phyloP scores from a whole-genome alignment of 37 sponge, comb jelly and placozoan genomes.

The Corticium candelabrum region DNA sequence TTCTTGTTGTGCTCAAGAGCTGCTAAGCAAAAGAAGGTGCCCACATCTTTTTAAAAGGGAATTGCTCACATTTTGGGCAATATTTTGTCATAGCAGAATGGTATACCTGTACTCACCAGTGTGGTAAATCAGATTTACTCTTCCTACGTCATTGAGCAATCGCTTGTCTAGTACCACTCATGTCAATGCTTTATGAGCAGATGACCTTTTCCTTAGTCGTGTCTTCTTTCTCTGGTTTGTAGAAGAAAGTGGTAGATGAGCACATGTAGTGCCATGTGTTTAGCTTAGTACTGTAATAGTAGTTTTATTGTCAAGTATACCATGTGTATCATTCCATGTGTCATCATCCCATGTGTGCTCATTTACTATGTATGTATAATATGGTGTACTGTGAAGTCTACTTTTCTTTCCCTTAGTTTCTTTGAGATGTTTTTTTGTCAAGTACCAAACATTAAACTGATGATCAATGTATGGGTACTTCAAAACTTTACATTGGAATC shows the following conservation, averaged over 20 bases:
- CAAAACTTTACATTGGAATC: too few species aligned
- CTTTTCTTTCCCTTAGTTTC: slow-evolving; percentile 12
- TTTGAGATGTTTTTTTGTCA: slow-evolving; percentile 17
- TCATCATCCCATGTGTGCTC: slow-evolving; percentile 15
- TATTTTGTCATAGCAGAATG: background rate
- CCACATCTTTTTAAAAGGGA: background rate
- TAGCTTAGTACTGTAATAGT: too few species aligned
- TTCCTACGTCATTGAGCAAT: background rate
- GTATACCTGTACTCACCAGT: background rate
- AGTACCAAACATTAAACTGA: slow-evolving; percentile 38
- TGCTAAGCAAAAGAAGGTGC: too few species aligned
- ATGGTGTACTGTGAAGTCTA: slow-evolving; percentile 23
- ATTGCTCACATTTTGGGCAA: background rate
- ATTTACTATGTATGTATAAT: too few species aligned
- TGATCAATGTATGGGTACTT: slow-evolving; percentile 22
- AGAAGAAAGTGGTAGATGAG: background rate
- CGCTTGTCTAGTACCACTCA: background rate
- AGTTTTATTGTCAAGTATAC: too few species aligned
- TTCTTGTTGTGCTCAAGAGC: background rate
- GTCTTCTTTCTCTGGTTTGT: background rate
- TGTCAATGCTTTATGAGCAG: slow-evolving; percentile 5
- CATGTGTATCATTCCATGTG: too few species aligned
- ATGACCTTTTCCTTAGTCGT: background rate
- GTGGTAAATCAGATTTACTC: too few species aligned
- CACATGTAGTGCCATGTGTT: too few species aligned